phyloP scores from a whole-genome alignment of 2,888 invertebrate genomes.

The Xestia xanthographa region DNA sequence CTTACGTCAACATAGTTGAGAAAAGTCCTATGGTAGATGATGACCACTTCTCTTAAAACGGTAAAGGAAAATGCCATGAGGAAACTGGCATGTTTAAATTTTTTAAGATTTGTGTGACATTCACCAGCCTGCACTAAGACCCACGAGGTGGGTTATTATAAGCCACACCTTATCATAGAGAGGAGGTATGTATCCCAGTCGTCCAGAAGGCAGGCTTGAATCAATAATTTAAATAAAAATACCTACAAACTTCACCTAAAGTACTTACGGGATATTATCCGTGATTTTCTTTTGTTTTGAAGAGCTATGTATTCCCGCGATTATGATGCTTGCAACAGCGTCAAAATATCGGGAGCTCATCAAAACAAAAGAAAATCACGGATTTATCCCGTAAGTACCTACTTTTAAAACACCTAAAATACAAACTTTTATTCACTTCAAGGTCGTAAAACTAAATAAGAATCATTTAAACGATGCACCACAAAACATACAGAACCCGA shows the following conservation, averaged over 20 bases:
- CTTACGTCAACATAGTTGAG: too few relatives aligned
- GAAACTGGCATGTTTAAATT: not conserved
- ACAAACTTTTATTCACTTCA: not conserved
- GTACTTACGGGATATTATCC: too few relatives aligned
- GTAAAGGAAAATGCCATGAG: not conserved
- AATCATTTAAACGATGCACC: constrained; percentile 22
- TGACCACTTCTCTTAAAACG: not conserved
- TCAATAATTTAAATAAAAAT: not conserved
- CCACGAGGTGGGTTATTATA: not conserved
- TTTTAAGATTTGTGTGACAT: not conserved
- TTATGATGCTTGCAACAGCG: too few relatives aligned
- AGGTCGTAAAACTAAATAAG: constrained; percentile 20
- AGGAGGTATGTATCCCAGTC: not conserved
- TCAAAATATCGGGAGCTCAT: too few relatives aligned
- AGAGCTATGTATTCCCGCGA: too few relatives aligned
- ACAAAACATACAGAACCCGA: constrained; percentile 45
- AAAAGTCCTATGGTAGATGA: not conserved
- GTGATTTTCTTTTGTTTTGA: too few relatives aligned
- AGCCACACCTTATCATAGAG: not conserved
- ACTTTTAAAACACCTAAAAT: too few relatives aligned
- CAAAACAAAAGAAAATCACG: too few relatives aligned
- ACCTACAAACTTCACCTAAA: too few relatives aligned
- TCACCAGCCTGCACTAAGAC: not conserved
- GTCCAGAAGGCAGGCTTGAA: not conserved
- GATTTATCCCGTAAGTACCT: too few relatives aligned